A percentile compares a stretch with the other conserved stretches of the same genome.
phyloP scores from a whole-genome alignment of 30 jellyfish, hydroid and myxozoan genomes.

The Cassiopea xamachana region DNA sequence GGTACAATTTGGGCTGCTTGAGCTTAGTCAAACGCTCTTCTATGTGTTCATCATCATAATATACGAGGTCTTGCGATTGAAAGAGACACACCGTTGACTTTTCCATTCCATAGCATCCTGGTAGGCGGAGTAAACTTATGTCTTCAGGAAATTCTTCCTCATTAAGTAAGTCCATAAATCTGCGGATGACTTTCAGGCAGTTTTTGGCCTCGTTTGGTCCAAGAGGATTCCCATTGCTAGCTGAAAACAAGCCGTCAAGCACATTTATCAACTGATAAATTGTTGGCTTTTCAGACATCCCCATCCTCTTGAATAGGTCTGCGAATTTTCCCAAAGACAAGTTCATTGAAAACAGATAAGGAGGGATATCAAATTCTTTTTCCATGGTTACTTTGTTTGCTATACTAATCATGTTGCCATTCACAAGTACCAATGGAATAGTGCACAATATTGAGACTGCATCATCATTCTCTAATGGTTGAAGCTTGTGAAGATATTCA shows the following conservation, averaged over 20 bases:
- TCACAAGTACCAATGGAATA: slow-evolving; percentile 3
- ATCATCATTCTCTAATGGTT: not conserved
- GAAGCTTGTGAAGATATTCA: not conserved
- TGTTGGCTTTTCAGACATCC: slow-evolving; percentile 48
- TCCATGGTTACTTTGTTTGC: slow-evolving; percentile 38
- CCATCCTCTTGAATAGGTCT: slow-evolving; percentile 40
- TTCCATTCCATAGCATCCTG: slow-evolving; percentile 37
- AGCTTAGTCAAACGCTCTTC: slow-evolving; percentile 52
- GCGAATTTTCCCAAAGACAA: slow-evolving; percentile 33
- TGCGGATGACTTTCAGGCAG: slow-evolving; percentile 3
- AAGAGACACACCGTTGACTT: slow-evolving; percentile 16
- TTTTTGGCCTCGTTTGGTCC: slow-evolving; percentile 57
- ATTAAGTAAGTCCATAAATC: slow-evolving; percentile 14
- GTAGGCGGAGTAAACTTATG: slow-evolving; percentile 38
- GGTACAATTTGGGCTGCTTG: slow-evolving; percentile 27
- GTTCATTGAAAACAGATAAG: slow-evolving; percentile 52
- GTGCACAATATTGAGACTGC: not conserved
- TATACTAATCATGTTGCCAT: not conserved
- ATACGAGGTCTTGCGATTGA: slow-evolving; percentile 40
- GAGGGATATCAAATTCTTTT: slow-evolving; percentile 39
- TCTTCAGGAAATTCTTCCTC: slow-evolving; percentile 5
- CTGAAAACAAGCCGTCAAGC: slow-evolving; percentile 18
- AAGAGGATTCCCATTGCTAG: not conserved
- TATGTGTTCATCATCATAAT: slow-evolving; percentile 49
- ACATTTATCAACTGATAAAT: slow-evolving; percentile 21